phyloP scores from a whole-genome alignment of 2,113 vertebrate species.

The Varanus komodoensis region DNA sequence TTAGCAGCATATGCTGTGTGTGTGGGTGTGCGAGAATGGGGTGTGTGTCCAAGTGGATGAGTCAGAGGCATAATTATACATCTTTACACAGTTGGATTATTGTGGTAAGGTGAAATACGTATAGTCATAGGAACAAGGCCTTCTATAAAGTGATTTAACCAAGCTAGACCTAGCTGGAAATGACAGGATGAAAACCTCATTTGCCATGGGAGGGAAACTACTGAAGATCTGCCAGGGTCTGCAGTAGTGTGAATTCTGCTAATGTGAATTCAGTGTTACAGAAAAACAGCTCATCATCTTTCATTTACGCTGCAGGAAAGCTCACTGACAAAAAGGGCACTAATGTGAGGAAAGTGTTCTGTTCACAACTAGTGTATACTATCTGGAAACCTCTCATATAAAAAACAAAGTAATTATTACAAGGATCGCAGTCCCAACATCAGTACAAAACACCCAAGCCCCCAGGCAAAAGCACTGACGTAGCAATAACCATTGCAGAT shows the following conservation, averaged over 20 bases:
- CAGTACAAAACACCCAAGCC: not conserved
- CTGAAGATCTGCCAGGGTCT: not conserved
- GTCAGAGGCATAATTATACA: slow-evolving; percentile 63
- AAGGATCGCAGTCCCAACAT: not conserved
- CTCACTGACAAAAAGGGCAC: not conserved
- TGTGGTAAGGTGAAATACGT: slow-evolving; percentile 65
- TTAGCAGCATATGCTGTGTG: slow-evolving; percentile 28
- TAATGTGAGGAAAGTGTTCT: not conserved
- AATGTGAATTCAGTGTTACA: not conserved
- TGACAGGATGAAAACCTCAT: slow-evolving; percentile 1
- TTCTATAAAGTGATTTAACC: slow-evolving; percentile 33
- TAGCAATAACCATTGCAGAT: not conserved
- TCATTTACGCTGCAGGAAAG: not conserved
- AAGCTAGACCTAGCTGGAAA: slow-evolving; percentile 27
- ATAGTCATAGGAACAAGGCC: slow-evolving; percentile 36
- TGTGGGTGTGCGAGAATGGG: slow-evolving; percentile 65
- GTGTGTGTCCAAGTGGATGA: slow-evolving; percentile 66
- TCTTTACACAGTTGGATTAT: slow-evolving; percentile 62
- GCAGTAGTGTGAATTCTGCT: not conserved
- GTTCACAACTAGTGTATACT: slow-evolving; percentile 11
- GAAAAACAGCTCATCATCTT: not conserved
- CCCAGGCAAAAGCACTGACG: not conserved
- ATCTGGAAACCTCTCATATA: not conserved
- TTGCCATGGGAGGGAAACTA: not conserved
- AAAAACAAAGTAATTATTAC: not conserved